Evolutionary conservation across 2,888 invertebrate species (phyloP).

Genomic region (Xestia c-nigrum): DNA sequence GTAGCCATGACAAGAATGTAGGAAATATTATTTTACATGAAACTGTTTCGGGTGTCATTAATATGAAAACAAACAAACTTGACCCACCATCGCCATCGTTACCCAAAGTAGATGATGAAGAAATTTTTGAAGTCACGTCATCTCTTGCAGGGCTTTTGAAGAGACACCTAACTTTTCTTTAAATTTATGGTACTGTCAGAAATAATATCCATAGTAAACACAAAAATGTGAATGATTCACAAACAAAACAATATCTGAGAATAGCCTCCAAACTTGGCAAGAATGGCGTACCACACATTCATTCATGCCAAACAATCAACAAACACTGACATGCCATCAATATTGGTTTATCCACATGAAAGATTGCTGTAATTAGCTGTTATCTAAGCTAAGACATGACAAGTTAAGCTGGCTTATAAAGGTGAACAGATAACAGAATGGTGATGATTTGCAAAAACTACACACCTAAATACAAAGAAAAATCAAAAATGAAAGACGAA

Average conservation of each 20-base stretch:
- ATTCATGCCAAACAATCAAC: constrained; percentile 21
- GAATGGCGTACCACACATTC: constrained; percentile 5
- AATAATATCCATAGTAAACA: background rate
- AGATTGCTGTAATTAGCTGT: background rate
- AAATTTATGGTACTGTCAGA: background rate
- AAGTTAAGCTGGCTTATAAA: background rate
- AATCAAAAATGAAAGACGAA: background rate
- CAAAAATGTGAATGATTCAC: constrained; percentile 10
- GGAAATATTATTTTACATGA: background rate
- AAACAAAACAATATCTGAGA: constrained; percentile 25
- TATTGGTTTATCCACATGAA: constrained; percentile 19
- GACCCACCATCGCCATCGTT: background rate
- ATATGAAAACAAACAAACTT: background rate
- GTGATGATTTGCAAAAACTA: background rate
- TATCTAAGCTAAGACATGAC: background rate
- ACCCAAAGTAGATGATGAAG: background rate
- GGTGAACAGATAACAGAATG: background rate
- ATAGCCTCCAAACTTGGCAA: constrained; percentile 43
- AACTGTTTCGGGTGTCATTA: background rate
- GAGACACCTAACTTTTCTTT: background rate
- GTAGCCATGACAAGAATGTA: background rate
- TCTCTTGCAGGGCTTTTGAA: background rate
- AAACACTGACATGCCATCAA: constrained; percentile 12
- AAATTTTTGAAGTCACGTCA: background rate
- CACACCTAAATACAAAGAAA: background rate